Conservation (phyloP, 1,140 invertebrate species). For the Saccostrea glomerata region DNA sequence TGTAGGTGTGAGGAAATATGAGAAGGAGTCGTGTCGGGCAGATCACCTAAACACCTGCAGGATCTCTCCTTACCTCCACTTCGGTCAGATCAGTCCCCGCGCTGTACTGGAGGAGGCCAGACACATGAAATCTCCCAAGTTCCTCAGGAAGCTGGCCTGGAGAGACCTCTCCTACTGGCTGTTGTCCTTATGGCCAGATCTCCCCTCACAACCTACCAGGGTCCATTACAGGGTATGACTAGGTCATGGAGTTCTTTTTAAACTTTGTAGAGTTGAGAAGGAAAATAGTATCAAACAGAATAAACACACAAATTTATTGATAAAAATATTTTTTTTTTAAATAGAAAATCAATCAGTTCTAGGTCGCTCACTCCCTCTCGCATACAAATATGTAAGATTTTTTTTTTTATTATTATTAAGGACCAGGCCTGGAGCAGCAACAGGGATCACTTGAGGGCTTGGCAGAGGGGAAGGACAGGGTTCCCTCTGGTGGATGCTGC, state of each 20-base stretch:
- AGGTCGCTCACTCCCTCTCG: no score
- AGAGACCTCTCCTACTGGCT: constrained; percentile 61
- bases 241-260: no score
- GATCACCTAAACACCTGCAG: constrained; percentile 60
- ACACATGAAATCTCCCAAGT: constrained; percentile 61
- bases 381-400: background rate
- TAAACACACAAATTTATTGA: no score
- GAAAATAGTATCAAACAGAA: no score
- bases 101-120: constrained; percentile 54
- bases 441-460: constrained; percentile 57
- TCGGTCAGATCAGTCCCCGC: constrained; percentile 61
- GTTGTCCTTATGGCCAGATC: constrained; percentile 55
- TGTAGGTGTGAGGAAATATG: constrained; percentile 56
- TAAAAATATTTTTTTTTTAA: no score
- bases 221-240: constrained; percentile 54
- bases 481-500: constrained; percentile 60
- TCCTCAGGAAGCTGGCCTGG: constrained; percentile 59
- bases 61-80: constrained; percentile 61
- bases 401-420: constrained; percentile 39
- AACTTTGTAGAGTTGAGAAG: no score
- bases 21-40: constrained; percentile 58
- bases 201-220: constrained; percentile 55
- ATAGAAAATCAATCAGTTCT: no score
- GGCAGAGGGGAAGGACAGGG: constrained; percentile 61
- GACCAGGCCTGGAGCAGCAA: constrained; percentile 59